Base-by-base conservation (phyloP, 1,140 invertebrate species). In the Gryon sp. region DNA sequence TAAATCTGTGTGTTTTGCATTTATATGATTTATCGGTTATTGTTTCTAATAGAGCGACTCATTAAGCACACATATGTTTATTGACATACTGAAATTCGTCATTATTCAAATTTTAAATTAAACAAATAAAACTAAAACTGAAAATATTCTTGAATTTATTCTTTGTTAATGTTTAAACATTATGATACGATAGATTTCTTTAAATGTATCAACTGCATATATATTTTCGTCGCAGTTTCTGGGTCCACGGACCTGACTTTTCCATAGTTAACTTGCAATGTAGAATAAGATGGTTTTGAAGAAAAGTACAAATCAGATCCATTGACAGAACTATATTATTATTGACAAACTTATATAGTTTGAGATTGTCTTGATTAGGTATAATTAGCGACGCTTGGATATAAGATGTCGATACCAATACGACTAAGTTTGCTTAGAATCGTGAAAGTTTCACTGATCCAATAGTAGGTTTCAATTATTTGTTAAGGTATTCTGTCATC, bases 201-300 rank as follows among this genome's bases (percentile, higher is more conserved):
- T 96, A 15, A 97, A 89, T 74, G 96, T 94, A 72, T 95, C 91
- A 2, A 95, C 94, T 9, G 96, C 88, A 93, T 95, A 2, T 34
- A 34, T 2, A 2, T 34, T 34, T n/a, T n/a, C n/a, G n/a, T n/a
- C n/a, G n/a, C n/a, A n/a, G n/a, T n/a, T n/a, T n/a, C n/a, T n/a
- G n/a, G n/a, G n/a, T 96, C 86, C 95, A 34, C 94, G 94, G 85
- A 96, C 95, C 94, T 94, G 96, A 0, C 93, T 94, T 80, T 96
- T 96, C 95, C 95, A 97, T 12, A 96, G 86, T 82, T 96, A 96
- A 3, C 95, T 92, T 3, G 96, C 96, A 48, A 98, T 91, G 87
- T 99, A 99, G 89, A 99, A 99, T 22, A 98, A 88, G 74, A 98
- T 94, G 4, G 96, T 97, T 84, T 95, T 93, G 88, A 98, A 95